Conservation (phyloP, 1,140 invertebrate species). For the Idris sp. region DNA sequence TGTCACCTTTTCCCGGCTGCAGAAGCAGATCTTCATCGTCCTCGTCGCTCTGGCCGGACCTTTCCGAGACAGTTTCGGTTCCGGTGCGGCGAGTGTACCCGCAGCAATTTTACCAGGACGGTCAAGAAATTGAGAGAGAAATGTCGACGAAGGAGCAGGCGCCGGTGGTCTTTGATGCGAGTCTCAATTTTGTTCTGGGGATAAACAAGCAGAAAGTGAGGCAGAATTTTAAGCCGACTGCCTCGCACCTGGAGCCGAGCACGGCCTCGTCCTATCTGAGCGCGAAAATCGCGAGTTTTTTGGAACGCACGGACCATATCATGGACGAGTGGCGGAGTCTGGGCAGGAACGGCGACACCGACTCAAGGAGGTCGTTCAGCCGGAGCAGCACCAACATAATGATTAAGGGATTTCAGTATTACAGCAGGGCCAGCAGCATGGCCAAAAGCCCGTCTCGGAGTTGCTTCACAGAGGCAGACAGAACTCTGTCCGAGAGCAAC, state of each 20-base stretch:
- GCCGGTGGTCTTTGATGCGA: conserved; percentile 88
- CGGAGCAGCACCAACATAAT: conserved; percentile 87
- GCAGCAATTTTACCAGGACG: conserved; percentile 42
- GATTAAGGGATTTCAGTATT: conserved; percentile 87
- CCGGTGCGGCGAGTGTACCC: conserved; percentile 45
- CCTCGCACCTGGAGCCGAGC: conserved; percentile 85
- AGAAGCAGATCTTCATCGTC: conserved; percentile 40
- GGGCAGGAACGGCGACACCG: conserved; percentile 80
- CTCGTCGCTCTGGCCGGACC: conserved; percentile 29
- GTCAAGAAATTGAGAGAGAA: conserved; percentile 78
- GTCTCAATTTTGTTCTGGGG: conserved; percentile 87
- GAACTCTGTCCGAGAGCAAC: conserved; percentile 82
- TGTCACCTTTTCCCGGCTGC: too few species aligned
- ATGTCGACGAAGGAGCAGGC: conserved; percentile 83
- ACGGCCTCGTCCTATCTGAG: conserved; percentile 87
- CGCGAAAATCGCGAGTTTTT: conserved; percentile 87
- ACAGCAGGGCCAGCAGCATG: conserved; percentile 79
- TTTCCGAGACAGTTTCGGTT: conserved; percentile 16
- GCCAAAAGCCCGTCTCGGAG: conserved; percentile 73
- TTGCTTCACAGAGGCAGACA: conserved; percentile 74
- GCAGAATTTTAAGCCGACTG: conserved; percentile 83
- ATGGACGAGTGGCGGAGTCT: conserved; percentile 89
- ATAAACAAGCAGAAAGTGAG: conserved; percentile 83
- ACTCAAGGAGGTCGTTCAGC: conserved; percentile 77
- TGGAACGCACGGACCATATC: conserved; percentile 89